Conservation (phyloP, 2,797 vertebrate species). For the Neoniphon sammara region DNA sequence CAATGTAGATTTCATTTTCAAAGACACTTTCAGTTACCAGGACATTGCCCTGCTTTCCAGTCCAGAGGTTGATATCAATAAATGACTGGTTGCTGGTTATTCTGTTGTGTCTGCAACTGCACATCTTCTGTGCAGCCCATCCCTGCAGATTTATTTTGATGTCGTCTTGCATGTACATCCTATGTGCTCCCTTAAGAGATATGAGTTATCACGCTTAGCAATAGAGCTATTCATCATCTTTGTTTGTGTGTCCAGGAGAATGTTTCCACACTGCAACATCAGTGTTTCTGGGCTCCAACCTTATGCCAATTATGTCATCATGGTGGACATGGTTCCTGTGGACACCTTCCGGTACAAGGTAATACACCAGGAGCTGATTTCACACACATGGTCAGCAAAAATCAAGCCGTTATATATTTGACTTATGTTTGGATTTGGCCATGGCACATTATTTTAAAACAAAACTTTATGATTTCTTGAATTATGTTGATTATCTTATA, state of each 20-base stretch:
- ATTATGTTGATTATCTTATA: neutral
- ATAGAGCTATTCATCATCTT: neutral
- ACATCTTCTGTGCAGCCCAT: no score
- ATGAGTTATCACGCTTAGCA: no score
- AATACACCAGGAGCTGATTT: neutral
- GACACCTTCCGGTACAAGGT: conserved; percentile 90
- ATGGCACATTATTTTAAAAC: no score
- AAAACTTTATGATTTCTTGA: no score
- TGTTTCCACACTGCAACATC: conserved; percentile 90
- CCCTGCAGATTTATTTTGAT: no score
- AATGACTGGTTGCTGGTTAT: no score
- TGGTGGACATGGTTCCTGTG: conserved; percentile 86
- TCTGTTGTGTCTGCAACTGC: no score
- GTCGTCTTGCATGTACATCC: neutral
- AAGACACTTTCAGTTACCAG: neutral
- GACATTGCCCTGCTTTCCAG: neutral
- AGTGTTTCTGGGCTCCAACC: conserved; percentile 85
- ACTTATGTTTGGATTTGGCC: no score
- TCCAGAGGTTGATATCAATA: neutral
- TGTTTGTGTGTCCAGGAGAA: conserved; percentile 78
- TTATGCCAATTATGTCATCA: conserved; percentile 85
- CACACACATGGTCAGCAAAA: neutral
- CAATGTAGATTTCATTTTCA: neutral
- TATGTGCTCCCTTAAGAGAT: neutral
- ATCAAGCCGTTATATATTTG: neutral